Evolutionary conservation across 2,888 invertebrate species (phyloP).

Genomic region (Ophion obscuratus): DNA sequence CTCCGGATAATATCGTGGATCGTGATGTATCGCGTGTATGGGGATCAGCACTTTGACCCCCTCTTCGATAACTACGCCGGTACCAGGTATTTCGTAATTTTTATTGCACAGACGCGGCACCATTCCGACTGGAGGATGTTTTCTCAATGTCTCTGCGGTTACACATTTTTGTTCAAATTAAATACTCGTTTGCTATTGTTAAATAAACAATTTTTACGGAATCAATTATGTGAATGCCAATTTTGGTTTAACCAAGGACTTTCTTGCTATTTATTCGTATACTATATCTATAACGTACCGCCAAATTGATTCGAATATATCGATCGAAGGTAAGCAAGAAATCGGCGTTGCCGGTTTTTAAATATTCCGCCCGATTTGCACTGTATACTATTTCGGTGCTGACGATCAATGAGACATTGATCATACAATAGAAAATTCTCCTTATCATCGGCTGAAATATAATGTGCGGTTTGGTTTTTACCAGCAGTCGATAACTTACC

Average conservation of each 20-base stretch:
- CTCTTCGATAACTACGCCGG: constrained; percentile 80
- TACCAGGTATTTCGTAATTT: constrained; percentile 82
- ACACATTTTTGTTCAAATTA: not conserved
- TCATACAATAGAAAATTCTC: too few species aligned
- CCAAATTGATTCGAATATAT: not conserved
- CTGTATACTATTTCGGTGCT: too few species aligned
- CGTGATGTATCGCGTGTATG: constrained; percentile 82
- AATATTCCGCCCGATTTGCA: too few species aligned
- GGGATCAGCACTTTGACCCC: constrained; percentile 80
- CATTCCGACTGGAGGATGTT: constrained; percentile 84
- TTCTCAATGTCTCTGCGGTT: constrained; percentile 83
- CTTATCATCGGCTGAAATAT: too few species aligned
- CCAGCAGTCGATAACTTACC: not conserved
- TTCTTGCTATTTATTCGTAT: too few species aligned
- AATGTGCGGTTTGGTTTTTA: too few species aligned
- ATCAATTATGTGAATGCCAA: not conserved
- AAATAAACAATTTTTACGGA: not conserved
- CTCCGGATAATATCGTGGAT: constrained; percentile 83
- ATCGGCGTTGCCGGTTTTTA: too few species aligned
- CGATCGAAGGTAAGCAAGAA: not conserved
- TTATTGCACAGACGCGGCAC: constrained; percentile 80
- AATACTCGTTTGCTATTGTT: not conserved
- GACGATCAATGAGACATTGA: too few species aligned
- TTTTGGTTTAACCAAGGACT: too few species aligned
- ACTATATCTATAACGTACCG: not conserved